Evolutionary conservation across 2,797 vertebrate species (phyloP).

Genomic region (Leptatherina wallacei): DNA sequence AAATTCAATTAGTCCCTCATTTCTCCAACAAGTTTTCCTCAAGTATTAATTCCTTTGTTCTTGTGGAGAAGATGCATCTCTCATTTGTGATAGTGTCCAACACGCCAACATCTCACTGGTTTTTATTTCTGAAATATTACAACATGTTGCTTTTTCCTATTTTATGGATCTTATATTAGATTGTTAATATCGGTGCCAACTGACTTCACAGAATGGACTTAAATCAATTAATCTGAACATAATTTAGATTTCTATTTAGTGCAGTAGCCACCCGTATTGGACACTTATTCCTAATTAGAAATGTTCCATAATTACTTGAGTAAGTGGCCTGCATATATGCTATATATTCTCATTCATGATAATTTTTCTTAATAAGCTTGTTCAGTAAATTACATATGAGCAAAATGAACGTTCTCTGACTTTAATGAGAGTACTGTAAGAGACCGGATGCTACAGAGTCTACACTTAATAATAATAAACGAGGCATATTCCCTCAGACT

Average conservation of each 20-base stretch:
- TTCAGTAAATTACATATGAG: conserved; percentile 40
- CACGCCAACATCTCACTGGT: conserved; percentile 11
- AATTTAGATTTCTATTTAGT: background rate
- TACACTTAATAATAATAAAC: conserved; percentile 56
- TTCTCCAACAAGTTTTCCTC: conserved; percentile 40
- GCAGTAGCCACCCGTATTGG: background rate
- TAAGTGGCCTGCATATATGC: conserved; percentile 14
- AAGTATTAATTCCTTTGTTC: conserved; percentile 52
- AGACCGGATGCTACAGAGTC: conserved; percentile 36
- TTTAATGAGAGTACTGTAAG: conserved; percentile 26
- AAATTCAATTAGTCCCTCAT: conserved; percentile 53
- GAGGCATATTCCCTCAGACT: conserved; percentile 50
- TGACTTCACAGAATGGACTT: conserved; percentile 1
- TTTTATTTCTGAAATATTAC: conserved; percentile 8
- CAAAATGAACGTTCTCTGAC: conserved; percentile 37
- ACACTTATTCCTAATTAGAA: conserved; percentile 32
- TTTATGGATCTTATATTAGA: conserved; percentile 4
- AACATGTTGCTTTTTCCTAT: conserved; percentile 1
- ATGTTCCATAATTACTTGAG: conserved; percentile 16
- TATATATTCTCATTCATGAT: conserved; percentile 34
- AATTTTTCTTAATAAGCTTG: conserved; percentile 30
- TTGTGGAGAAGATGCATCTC: conserved; percentile 38
- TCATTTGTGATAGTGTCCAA: conserved; percentile 24
- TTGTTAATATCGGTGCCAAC: conserved; percentile 8
- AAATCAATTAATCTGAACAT: background rate